Base-by-base conservation (phyloP, 2,888 invertebrate genomes). In the Gastracanthus pulcherrimus region DNA sequence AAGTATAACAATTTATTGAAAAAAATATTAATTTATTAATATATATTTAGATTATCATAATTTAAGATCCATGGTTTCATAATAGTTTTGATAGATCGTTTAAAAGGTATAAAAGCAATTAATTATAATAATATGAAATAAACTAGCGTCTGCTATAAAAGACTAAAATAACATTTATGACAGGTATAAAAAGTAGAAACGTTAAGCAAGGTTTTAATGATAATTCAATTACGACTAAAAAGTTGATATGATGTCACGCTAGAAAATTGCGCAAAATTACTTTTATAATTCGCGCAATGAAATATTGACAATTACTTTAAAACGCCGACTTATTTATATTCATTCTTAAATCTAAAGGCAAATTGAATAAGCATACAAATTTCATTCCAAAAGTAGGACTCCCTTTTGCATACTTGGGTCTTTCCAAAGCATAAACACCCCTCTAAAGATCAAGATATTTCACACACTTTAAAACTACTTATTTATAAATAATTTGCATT, bases 401-500 rank as follows among this genome's bases (percentile, higher is more conserved):
- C 29, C 41, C 66, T 45, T 34, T 41, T 26, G 48, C 19, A 55
- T 29, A n/a, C 26, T 26, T 9, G 26, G 23, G 62, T 7, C 67
- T 38, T 58, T 67, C 74, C 41, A 38, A 29, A 4, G 51, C 58
- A 74, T 66, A 79, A 72, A 64, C 67, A 38, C 58, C 38, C 64
- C 13, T 60, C 69, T 45, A 80, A 72, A 74, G 74, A 80, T 80
- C 80, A 80, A 80, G 74, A 74, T 80, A 80, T 80, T 74, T 69
- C 67, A 23, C 16, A n/a, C 58, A 67, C 29, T 60, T 80, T 60
- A 58, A 79, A 66, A 79, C 78, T 79, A 74, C 75, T 75, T 75
- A 80, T 75, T 74, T 80, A 69, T 62, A 67, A 80, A 62, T 80
- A 62, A 80, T 75, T 80, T 80, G 75, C 72, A 79, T 79, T 34